Evolutionary conservation across 2,888 invertebrate species (phyloP).

Genomic region (Heteromurus nitidus): DNA sequence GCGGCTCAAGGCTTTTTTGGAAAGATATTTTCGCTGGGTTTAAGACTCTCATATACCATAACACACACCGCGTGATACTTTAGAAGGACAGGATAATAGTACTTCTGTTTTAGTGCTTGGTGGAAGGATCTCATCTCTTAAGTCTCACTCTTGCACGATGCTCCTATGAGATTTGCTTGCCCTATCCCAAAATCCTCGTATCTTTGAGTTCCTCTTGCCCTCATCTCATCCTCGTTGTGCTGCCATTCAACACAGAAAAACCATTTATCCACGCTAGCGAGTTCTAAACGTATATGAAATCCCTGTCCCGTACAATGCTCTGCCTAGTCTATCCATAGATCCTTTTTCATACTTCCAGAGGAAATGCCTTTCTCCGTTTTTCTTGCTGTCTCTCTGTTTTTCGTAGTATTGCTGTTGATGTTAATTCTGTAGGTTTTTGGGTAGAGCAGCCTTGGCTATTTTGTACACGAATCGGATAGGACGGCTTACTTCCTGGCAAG

Average conservation of each 20-base stretch:
- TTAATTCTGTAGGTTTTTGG: constrained; percentile 52
- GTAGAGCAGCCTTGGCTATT: constrained; percentile 40
- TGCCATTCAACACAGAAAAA: constrained; percentile 56
- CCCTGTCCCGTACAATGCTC: constrained; percentile 44
- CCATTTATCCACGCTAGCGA: constrained; percentile 39
- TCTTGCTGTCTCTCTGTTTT: neutral
- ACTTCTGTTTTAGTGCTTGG: constrained; percentile 53
- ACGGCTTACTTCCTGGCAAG: neutral
- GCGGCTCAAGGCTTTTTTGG: too few relatives aligned
- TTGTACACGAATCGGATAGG: constrained; percentile 24
- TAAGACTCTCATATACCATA: constrained; percentile 24
- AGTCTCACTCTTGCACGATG: constrained; percentile 41
- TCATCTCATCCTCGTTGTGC: constrained; percentile 44
- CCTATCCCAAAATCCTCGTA: constrained; percentile 64
- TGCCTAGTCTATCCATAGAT: constrained; percentile 16
- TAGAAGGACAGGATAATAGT: constrained; percentile 58
- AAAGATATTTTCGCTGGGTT: constrained; percentile 5
- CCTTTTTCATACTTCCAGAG: constrained; percentile 19
- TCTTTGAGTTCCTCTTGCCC: constrained; percentile 48
- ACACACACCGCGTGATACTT: constrained; percentile 40
- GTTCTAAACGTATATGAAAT: neutral
- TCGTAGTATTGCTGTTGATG: constrained; percentile 43
- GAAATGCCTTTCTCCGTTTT: constrained; percentile 5
- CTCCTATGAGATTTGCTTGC: constrained; percentile 64
- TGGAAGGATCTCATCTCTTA: constrained; percentile 11